Conservation (phyloP, 2,888 invertebrate species). For the Heteromurus nitidus region DNA sequence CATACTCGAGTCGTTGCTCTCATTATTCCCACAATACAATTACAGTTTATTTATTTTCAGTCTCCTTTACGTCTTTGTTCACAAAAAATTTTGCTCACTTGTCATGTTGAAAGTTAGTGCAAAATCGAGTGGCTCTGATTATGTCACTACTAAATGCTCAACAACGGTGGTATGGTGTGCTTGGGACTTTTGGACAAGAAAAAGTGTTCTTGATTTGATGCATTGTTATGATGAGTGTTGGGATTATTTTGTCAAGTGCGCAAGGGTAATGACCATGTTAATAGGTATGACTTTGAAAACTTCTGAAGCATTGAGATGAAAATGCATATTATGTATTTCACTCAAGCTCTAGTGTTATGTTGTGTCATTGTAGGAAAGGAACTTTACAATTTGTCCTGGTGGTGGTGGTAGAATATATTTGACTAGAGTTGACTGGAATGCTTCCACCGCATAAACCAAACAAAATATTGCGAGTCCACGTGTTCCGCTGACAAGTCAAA, state of each 20-base stretch:
- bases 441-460: too few species aligned
- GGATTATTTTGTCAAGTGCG: constrained; percentile 19
- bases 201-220: neutral
- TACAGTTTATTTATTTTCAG: constrained; percentile 16
- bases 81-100: neutral
- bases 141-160: too few species aligned
- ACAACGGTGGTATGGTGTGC: too few species aligned
- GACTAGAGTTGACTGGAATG: too few species aligned
- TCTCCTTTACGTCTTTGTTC: neutral
- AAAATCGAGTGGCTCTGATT: too few species aligned
- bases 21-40: constrained; percentile 10
- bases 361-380: too few species aligned
- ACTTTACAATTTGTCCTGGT: too few species aligned
- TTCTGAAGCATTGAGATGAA: neutral
- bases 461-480: too few species aligned
- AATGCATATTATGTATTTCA: too few species aligned
- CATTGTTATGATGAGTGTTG: constrained; percentile 13
- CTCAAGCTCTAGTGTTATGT: too few species aligned
- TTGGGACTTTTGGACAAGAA: neutral
- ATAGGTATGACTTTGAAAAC: constrained; percentile 22
- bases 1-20: constrained; percentile 33
- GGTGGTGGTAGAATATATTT: too few species aligned
- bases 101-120: neutral
- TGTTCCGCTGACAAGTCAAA: too few species aligned
- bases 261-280: constrained; percentile 5